Percentiles rank a stretch among this genome's conserved stretches.
Evolutionary conservation across 1,140 invertebrate genomes (phyloP).

Genomic region (Diploscapter pachys): DNA sequence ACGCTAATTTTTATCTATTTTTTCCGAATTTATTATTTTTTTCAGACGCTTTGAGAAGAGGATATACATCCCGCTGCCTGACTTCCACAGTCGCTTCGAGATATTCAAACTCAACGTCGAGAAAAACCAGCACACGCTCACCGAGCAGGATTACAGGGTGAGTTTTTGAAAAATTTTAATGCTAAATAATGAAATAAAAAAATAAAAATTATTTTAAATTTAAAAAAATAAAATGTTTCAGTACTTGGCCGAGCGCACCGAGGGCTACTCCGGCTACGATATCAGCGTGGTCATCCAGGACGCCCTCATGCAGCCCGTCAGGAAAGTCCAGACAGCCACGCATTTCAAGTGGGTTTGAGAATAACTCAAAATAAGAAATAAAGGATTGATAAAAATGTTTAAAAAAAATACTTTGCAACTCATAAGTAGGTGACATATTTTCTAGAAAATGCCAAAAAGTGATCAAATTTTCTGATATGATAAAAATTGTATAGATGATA

Average conservation of each 20-base stretch:
- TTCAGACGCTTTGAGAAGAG: conserved; percentile 80
- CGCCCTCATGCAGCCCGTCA: conserved; percentile 95
- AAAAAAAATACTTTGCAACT: too few relatives aligned
- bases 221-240: conserved; percentile 9
- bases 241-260: conserved; percentile 77
- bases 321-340: too few relatives aligned
- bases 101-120: conserved; percentile 97
- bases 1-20: too few relatives aligned
- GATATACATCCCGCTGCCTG: conserved; percentile 95
- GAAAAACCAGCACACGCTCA: conserved; percentile 78
- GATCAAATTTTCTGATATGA: conserved; percentile 7
- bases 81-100: conserved; percentile 79
- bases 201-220: not conserved
- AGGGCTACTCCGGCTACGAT: conserved; percentile 97
- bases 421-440: too few relatives aligned
- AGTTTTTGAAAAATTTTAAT: too few relatives aligned
- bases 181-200: too few relatives aligned
- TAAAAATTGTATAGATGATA: not conserved
- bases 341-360: conserved; percentile 73
- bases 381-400: too few relatives aligned
- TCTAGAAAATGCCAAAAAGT: too few relatives aligned
- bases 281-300: conserved; percentile 95
- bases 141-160: conserved; percentile 78
- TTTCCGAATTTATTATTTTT: not conserved
- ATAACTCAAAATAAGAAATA: too few relatives aligned